Evolutionary conservation across 2,113 vertebrate genomes (phyloP).

Genomic region (Pterocles burchelli): DNA sequence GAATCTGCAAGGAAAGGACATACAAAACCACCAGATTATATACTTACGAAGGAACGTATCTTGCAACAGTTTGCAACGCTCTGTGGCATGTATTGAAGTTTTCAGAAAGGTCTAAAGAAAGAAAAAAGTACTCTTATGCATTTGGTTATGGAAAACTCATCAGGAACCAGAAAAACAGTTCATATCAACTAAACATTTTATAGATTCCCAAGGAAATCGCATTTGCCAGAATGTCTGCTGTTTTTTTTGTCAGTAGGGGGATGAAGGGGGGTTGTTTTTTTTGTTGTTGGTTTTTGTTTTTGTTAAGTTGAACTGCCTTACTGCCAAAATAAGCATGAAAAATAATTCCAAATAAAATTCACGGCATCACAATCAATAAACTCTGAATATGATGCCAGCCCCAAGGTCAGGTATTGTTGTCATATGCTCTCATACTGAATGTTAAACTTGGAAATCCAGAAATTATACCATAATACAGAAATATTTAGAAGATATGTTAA

Average conservation of each 20-base stretch:
- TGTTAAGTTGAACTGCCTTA: not conserved
- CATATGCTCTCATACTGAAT: not conserved
- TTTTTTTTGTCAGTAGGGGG: not conserved
- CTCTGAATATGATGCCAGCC: not conserved
- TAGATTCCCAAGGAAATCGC: not conserved
- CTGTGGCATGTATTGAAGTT: conserved; percentile 90
- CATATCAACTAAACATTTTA: not conserved
- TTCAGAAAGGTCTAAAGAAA: conserved; percentile 80
- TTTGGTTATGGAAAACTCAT: not conserved
- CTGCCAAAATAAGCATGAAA: not conserved
- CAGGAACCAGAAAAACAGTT: not conserved
- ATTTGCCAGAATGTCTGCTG: not conserved
- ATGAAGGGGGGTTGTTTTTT: not conserved
- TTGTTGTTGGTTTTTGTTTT: not conserved
- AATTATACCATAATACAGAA: not conserved
- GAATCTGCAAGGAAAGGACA: not conserved
- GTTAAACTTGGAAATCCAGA: not conserved
- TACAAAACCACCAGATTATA: not conserved
- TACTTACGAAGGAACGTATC: conserved; percentile 97
- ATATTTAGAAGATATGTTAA: not conserved
- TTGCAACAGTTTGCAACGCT: conserved; percentile 88
- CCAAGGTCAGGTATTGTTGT: not conserved
- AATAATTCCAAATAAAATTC: not conserved
- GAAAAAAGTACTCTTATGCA: not conserved
- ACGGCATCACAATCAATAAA: not conserved